Conservation (phyloP, 1,140 invertebrate genomes). For the Orius insidiosus region DNA sequence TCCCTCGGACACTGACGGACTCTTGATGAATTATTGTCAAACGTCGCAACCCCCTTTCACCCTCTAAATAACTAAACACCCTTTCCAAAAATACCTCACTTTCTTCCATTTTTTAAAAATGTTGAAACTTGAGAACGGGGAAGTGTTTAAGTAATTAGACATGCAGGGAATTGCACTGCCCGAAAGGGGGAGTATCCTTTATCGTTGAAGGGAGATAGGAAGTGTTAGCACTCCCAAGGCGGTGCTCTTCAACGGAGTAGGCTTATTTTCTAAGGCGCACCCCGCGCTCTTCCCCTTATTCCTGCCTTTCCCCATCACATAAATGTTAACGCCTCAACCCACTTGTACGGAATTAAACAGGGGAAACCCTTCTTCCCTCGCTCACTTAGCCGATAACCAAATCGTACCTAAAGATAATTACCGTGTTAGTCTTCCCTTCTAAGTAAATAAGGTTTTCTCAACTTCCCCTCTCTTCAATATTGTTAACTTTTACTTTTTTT, state of each 20-base stretch:
- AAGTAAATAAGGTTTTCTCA: no score
- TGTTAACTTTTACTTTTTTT: no score
- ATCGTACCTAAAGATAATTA: conserved; percentile 1
- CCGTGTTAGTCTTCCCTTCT: neutral
- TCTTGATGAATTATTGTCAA: conserved; percentile 12
- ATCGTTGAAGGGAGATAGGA: conserved; percentile 2
- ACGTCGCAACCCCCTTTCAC: no score
- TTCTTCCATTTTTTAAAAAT: no score
- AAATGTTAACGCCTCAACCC: conserved; percentile 14
- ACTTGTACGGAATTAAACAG: conserved; percentile 12
- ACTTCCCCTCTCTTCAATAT: no score
- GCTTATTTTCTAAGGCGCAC: conserved; percentile 11
- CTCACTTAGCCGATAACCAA: neutral
- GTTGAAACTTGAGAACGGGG: neutral
- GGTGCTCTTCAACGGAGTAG: neutral
- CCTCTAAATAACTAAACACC: no score
- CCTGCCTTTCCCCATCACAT: conserved; percentile 7
- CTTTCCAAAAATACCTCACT: no score
- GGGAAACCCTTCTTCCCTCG: conserved; percentile 1
- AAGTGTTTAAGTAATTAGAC: conserved; percentile 9
- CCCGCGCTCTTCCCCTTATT: neutral
- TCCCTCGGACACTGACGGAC: conserved; percentile 11
- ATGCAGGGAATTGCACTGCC: conserved; percentile 8
- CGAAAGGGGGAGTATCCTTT: neutral
- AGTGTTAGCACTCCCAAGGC: conserved; percentile 9